Base-by-base conservation (phyloP, 2,113 vertebrate species). In the Syrmaticus mikado region DNA sequence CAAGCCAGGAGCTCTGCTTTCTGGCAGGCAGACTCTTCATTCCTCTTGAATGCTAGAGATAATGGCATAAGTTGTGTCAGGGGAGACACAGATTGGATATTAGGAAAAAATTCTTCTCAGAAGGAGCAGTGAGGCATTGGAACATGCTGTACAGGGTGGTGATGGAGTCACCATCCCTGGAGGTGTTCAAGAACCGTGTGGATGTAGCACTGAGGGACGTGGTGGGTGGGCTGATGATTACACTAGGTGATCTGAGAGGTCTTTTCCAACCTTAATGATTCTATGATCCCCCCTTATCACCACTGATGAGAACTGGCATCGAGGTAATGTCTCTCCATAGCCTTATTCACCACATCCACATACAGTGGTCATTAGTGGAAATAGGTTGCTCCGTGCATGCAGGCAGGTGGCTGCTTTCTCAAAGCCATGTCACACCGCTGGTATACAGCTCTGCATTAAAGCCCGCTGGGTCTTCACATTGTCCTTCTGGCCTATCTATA, bases 1-100 rank as follows among this genome's bases (percentile, higher is more conserved):
- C 7, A 70, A 45, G 32, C 22, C 66, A 13, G 15, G 11, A 25
- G 22, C 58, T 61, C n/a, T 50, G 45, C 20, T 46, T 0, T 0
- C 50, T 60, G n/a, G 36, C 46, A 57, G 41, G 36, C 45, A 48
- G 28, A 41, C 11, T 73, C 32, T 53, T 70, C 0, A 1, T 20
- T 91, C 40, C 10, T 8, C 52, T 72, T 19, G 38, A 87, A 78
- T 64, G 41, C 60, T 40, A n/a, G 34, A 73, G 50, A 25, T 52
- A 27, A 27, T 52, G 25, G 50, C 25, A 27, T 52, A 52, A 52
- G 13, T 14, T 52, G 25, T 52, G 22, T 25, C 25, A 28, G 25
- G 50, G 50, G 50, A 52, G 50, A 27, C 25, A 14, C 14, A 14
- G 50, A 25, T 52, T 52, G 25, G 25, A 52, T 14, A 52, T 52